Conservation (phyloP, 2,888 invertebrate genomes). For the Graphium colonna region DNA sequence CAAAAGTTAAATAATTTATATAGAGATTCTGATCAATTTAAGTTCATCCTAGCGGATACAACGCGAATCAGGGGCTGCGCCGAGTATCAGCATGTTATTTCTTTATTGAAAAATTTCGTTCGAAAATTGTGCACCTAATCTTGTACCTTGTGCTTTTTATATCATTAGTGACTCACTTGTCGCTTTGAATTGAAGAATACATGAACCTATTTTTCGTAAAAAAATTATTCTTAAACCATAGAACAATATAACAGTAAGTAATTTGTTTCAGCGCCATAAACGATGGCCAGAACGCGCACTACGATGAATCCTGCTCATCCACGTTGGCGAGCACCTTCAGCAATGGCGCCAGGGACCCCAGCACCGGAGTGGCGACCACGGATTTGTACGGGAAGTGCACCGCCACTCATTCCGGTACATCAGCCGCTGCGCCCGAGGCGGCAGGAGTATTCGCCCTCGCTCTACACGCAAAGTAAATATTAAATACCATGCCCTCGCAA, state of each 20-base stretch:
- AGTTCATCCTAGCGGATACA: no score
- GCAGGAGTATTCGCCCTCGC: constrained; percentile 99
- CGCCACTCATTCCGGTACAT: constrained; percentile 98
- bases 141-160: no score
- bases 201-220: no score
- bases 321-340: constrained; percentile 99
- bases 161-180: no score
- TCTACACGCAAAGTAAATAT: constrained; percentile 97
- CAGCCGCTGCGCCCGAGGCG: constrained; percentile 99
- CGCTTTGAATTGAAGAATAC: no score
- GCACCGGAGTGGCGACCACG: constrained; percentile 98
- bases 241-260: background rate
- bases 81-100: no score
- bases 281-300: constrained; percentile 99
- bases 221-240: background rate
- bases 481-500: no score
- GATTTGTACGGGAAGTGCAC: constrained; percentile 99
- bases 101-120: no score
- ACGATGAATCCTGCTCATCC: constrained; percentile 99
- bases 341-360: constrained; percentile 98
- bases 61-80: no score
- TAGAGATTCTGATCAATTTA: no score
- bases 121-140: no score
- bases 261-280: constrained; percentile 91
- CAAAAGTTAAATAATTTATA: no score